These are phyloP conservation scores for Podarcis lilfordi DNA, from an alignment of 2,797 vertebrate genomes.

Conservation along the genomic window DNA sequence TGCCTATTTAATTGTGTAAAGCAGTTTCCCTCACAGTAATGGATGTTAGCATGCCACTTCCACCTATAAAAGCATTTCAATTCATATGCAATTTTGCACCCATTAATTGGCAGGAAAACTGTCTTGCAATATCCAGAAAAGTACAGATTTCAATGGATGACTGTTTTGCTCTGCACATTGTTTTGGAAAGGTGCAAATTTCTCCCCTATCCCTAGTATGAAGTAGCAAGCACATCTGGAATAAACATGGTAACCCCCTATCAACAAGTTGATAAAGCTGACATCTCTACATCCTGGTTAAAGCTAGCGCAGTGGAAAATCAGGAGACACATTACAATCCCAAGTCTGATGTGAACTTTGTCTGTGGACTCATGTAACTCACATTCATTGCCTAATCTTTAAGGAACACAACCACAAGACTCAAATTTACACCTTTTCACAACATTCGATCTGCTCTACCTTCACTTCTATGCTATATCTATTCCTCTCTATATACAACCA, in stretches of 20 bases:
- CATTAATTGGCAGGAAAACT: too few relatives aligned
- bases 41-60: too few relatives aligned
- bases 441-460: neutral
- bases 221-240: neutral
- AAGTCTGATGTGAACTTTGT: neutral
- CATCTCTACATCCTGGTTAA: neutral
- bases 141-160: too few relatives aligned
- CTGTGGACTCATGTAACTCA: conserved; percentile 4
- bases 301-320: neutral
- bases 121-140: too few relatives aligned
- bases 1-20: too few relatives aligned
- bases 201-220: neutral
- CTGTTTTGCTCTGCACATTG: too few relatives aligned
- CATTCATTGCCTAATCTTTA: conserved; percentile 4
- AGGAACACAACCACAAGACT: neutral
- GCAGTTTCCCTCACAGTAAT: too few relatives aligned
- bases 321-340: neutral
- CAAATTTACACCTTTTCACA: neutral
- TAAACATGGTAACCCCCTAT: neutral
- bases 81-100: too few relatives aligned
- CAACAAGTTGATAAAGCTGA: neutral
- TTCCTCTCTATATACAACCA: neutral
- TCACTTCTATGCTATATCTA: neutral
- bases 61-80: too few relatives aligned
- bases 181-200: too few relatives aligned